Evolutionary conservation across 1,140 invertebrate genomes (phyloP).

Genomic region (Hylaeus volcanicus): DNA sequence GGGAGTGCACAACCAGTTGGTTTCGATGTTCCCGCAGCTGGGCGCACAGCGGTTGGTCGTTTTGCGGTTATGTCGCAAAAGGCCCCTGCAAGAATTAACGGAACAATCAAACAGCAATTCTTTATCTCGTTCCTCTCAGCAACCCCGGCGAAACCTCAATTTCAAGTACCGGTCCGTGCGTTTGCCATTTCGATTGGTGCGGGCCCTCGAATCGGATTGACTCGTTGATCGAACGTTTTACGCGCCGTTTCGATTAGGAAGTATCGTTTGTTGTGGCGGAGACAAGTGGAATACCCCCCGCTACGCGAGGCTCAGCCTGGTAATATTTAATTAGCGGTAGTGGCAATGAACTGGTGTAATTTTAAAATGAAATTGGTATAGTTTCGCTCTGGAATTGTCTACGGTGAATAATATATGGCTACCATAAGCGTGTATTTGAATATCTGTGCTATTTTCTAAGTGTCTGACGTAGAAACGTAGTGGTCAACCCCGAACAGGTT

Average conservation of each 20-base stretch:
- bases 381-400: too few species aligned
- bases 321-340: too few species aligned
- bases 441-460: too few species aligned
- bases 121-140: constrained; percentile 34
- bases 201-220: constrained; percentile 28
- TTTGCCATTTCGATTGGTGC: constrained; percentile 41
- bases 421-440: too few species aligned
- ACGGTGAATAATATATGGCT: too few species aligned
- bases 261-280: background rate
- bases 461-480: too few species aligned
- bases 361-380: too few species aligned
- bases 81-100: constrained; percentile 34
- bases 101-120: constrained; percentile 37
- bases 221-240: constrained; percentile 25
- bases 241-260: constrained; percentile 27
- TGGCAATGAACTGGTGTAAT: too few species aligned
- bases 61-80: constrained; percentile 48
- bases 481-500: too few species aligned
- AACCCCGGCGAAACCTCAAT: constrained; percentile 29
- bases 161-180: constrained; percentile 20
- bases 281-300: too few species aligned
- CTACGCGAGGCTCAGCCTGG: too few species aligned
- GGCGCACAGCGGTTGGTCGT: constrained; percentile 70
- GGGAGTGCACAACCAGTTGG: constrained; percentile 29
- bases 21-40: constrained; percentile 46